Evolutionary conservation across 2,888 invertebrate genomes (phyloP).

Genomic region (Coecobrya sp.): DNA sequence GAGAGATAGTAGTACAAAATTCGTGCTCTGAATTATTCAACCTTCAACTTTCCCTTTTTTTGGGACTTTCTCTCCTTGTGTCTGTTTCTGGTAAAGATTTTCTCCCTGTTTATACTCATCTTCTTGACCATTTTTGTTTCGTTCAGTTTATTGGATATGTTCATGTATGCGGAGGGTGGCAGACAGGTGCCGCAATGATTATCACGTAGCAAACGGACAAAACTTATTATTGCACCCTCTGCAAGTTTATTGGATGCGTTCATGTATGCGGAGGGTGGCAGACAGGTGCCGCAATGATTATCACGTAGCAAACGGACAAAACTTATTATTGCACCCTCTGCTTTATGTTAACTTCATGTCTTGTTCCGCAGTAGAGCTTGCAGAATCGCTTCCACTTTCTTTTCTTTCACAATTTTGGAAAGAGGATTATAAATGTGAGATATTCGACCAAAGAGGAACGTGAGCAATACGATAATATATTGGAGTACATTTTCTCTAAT

Average conservation of each 20-base stretch:
- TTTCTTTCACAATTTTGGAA: background rate
- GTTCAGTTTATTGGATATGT: too few relatives aligned
- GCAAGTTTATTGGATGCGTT: too few relatives aligned
- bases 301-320: background rate
- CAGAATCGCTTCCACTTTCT: background rate
- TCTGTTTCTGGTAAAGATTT: background rate
- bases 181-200: too few relatives aligned
- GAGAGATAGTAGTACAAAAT: too few relatives aligned
- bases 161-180: too few relatives aligned
- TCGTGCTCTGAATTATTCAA: slow-evolving; percentile 37
- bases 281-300: background rate
- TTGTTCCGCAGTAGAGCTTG: too few relatives aligned
- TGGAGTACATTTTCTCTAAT: background rate
- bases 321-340: too few relatives aligned
- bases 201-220: background rate
- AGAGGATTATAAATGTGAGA: background rate
- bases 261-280: too few relatives aligned
- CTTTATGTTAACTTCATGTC: too few relatives aligned
- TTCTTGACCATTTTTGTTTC: background rate
- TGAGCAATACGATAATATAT: background rate
- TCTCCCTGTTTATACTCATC: background rate
- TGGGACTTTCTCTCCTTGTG: background rate
- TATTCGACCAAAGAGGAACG: background rate
- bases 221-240: too few relatives aligned
- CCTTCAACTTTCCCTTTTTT: slow-evolving; percentile 1